A percentile compares a stretch with the other conserved stretches of the same genome.
phyloP scores from a whole-genome alignment of 2,113 vertebrate genomes.

The Sakesphorus luctuosus region DNA sequence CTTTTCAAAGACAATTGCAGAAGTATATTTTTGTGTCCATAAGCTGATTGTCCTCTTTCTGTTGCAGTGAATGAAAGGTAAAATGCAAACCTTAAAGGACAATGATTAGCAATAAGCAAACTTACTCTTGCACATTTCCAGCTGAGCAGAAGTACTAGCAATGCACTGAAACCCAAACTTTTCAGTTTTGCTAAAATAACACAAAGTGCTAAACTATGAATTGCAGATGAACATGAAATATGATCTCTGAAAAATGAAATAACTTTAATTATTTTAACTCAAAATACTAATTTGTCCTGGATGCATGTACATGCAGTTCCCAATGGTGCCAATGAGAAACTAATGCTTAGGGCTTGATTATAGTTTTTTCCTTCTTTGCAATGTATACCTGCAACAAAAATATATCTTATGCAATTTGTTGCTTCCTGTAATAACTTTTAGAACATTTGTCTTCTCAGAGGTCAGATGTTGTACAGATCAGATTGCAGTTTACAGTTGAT shows the following conservation, averaged over 20 bases:
- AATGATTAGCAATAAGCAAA: neutral
- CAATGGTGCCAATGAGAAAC: neutral
- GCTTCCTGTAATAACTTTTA: neutral
- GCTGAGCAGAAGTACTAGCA: neutral
- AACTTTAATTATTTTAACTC: slow-evolving; percentile 31
- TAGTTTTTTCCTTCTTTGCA: neutral
- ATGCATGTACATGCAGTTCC: neutral
- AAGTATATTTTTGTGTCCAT: neutral
- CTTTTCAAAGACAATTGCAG: neutral
- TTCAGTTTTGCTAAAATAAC: neutral
- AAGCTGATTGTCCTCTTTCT: neutral
- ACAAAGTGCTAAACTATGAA: neutral
- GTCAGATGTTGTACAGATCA: neutral
- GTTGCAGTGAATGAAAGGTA: neutral
- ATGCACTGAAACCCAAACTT: neutral
- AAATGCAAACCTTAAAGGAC: neutral
- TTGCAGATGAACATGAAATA: neutral
- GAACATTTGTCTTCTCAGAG: neutral
- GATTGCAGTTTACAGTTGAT: neutral
- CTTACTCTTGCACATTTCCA: neutral
- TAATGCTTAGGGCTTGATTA: neutral
- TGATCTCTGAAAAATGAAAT: neutral
- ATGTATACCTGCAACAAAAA: neutral
- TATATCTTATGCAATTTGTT: neutral
- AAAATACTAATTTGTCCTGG: neutral